These are phyloP conservation scores for Oeneis ivallda DNA, from an alignment of 2,888 invertebrate species.

Conservation along the genomic window DNA sequence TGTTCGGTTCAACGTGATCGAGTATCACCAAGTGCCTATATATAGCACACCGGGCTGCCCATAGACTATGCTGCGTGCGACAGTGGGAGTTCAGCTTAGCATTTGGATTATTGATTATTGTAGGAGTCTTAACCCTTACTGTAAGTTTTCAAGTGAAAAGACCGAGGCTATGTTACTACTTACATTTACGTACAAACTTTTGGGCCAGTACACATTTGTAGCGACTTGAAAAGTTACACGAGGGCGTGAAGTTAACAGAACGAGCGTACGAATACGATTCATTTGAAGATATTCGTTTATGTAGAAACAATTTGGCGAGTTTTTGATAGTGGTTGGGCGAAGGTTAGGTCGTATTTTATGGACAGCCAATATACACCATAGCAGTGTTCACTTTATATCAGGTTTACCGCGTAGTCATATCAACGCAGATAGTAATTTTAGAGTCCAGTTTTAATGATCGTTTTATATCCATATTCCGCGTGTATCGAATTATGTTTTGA, in stretches of 20 bases:
- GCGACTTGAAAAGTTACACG: too few species aligned
- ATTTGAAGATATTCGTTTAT: background rate
- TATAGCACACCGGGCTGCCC: slow-evolving; percentile 38
- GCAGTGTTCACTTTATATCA: slow-evolving; percentile 67
- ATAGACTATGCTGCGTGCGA: background rate
- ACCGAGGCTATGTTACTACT: too few species aligned
- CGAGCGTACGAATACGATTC: too few species aligned
- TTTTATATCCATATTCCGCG: slow-evolving; percentile 43
- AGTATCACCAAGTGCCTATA: slow-evolving; percentile 65
- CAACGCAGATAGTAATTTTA: slow-evolving; percentile 58
- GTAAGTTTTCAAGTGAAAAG: too few species aligned
- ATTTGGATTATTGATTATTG: too few species aligned
- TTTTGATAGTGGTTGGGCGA: too few species aligned
- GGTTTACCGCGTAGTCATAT: slow-evolving; percentile 65
- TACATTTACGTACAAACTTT: too few species aligned
- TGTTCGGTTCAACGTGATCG: slow-evolving; percentile 33
- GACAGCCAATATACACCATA: slow-evolving; percentile 41
- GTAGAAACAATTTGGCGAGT: too few species aligned
- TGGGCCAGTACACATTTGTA: too few species aligned
- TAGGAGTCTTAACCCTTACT: too few species aligned
- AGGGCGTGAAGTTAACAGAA: too few species aligned
- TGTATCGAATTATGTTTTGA: slow-evolving; percentile 42
- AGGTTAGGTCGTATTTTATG: slow-evolving; percentile 22
- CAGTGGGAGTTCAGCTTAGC: background rate
- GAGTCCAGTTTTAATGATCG: slow-evolving; percentile 59